Conservation (phyloP, 2,888 invertebrate genomes). For the Pyrrhia umbra region DNA sequence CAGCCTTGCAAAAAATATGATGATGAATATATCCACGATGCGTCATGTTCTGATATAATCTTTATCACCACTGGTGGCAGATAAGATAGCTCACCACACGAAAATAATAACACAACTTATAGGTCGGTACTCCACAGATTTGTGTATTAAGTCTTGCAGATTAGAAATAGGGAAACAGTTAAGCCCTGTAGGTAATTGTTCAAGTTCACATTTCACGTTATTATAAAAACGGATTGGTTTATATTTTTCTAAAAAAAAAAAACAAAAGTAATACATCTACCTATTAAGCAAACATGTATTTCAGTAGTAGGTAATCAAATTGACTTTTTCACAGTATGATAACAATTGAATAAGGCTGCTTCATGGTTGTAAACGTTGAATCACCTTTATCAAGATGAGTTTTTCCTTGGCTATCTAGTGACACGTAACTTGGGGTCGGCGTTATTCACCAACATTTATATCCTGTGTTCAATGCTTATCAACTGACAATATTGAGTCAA, state of each 20-base stretch:
- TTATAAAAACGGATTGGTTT: too few relatives aligned
- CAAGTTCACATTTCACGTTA: too few relatives aligned
- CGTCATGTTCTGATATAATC: constrained; percentile 33
- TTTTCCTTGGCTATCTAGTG: too few relatives aligned
- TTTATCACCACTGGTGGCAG: constrained; percentile 24
- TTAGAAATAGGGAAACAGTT: not conserved
- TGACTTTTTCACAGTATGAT: constrained; percentile 13
- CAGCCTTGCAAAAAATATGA: constrained; percentile 17
- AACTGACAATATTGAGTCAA: too few relatives aligned
- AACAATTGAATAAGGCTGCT: constrained; percentile 16
- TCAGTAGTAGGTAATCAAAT: constrained; percentile 16
- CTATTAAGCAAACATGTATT: constrained; percentile 3
- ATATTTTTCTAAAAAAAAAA: too few relatives aligned
- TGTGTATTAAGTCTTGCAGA: not conserved
- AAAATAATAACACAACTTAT: constrained; percentile 9
- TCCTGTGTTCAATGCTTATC: too few relatives aligned
- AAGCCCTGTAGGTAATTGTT: too few relatives aligned
- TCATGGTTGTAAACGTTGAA: constrained; percentile 7
- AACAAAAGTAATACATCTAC: not conserved
- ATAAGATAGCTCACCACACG: constrained; percentile 34
- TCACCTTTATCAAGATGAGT: too few relatives aligned
- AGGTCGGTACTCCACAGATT: too few relatives aligned
- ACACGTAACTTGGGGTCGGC: too few relatives aligned
- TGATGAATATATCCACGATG: constrained; percentile 38
- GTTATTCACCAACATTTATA: too few relatives aligned